phyloP scores from a whole-genome alignment of 2,888 invertebrate genomes.

The Tinea trinotella region DNA sequence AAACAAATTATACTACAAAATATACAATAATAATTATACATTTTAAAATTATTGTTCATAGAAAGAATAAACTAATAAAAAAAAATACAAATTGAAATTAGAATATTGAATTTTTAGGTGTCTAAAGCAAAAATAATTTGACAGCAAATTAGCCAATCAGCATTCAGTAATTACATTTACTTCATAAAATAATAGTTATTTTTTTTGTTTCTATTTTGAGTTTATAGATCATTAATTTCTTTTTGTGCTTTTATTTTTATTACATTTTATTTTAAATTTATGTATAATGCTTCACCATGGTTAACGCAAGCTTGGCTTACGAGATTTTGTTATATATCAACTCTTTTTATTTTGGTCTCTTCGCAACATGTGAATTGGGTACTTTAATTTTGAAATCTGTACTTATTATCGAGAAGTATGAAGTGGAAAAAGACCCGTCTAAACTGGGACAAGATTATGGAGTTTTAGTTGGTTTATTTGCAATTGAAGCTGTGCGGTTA shows the following conservation, averaged over 20 bases:
- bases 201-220: constrained; percentile 1
- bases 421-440: constrained; percentile 79
- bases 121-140: background rate
- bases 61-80: no score
- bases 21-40: background rate
- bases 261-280: background rate
- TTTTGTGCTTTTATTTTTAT: background rate
- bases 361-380: constrained; percentile 85
- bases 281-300: constrained; percentile 44
- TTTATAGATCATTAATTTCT: background rate
- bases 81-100: no score
- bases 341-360: constrained; percentile 90
- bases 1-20: background rate
- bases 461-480: constrained; percentile 81
- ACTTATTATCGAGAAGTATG: constrained; percentile 66
- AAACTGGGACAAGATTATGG: constrained; percentile 84
- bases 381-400: constrained; percentile 84
- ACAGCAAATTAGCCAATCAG: background rate
- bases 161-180: no score
- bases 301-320: constrained; percentile 85
- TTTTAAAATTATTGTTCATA: no score
- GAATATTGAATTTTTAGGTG: no score
- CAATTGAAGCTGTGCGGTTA: constrained; percentile 86
- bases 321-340: constrained; percentile 89
- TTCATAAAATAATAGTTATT: background rate